Percentiles rank a stretch among this genome's conserved stretches.
Evolutionary conservation across 2,113 vertebrate species (phyloP).

Genomic region (Scytalopus superciliaris): DNA sequence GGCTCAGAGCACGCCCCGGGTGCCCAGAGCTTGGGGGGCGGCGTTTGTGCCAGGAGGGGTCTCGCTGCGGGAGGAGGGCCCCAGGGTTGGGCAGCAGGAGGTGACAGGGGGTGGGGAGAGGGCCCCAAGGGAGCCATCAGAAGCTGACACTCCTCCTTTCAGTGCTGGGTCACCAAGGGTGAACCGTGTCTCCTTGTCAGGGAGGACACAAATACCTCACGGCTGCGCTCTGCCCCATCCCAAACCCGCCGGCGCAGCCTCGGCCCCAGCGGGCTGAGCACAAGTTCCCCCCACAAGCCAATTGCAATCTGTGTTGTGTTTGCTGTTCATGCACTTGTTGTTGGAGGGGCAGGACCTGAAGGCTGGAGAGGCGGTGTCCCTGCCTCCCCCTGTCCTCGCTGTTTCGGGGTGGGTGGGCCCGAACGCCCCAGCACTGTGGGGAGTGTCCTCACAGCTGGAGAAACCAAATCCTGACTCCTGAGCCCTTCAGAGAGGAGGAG

Average conservation of each 20-base stretch:
- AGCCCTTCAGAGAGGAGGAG: slow-evolving; percentile 14
- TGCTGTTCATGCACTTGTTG: background rate
- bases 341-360: background rate
- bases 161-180: slow-evolving; percentile 69
- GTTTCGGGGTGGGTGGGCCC: background rate
- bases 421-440: background rate
- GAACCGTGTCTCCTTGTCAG: slow-evolving; percentile 62
- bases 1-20: slow-evolving; percentile 76
- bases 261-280: background rate
- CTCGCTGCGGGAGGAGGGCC: background rate
- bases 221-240: slow-evolving; percentile 48
- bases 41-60: slow-evolving; percentile 10
- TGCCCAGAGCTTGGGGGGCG: background rate
- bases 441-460: background rate
- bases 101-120: slow-evolving; percentile 1
- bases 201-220: slow-evolving; percentile 77
- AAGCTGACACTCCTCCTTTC: slow-evolving; percentile 38
- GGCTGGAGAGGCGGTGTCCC: too few species aligned
- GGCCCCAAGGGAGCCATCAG: background rate
- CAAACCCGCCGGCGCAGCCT: slow-evolving; percentile 1
- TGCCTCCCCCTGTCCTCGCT: too few species aligned
- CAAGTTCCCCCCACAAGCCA: background rate
- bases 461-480: slow-evolving; percentile 40
- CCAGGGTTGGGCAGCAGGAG: slow-evolving; percentile 43
- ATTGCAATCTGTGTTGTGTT: background rate